phyloP scores from a whole-genome alignment of 2,888 invertebrate species.

The Lepidocyrtoides sp. region DNA sequence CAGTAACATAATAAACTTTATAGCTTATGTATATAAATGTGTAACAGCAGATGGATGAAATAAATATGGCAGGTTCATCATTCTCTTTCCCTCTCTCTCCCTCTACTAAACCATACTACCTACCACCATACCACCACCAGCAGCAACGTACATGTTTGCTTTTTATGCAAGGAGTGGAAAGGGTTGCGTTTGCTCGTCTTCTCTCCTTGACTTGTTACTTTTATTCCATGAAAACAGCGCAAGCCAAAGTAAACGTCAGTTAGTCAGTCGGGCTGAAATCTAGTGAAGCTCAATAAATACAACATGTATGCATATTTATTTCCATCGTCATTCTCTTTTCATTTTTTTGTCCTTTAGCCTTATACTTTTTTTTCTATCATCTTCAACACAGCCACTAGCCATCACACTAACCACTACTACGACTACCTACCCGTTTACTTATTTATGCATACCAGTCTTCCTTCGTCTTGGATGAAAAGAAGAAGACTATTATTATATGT shows the following conservation, averaged over 20 bases:
- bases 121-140: conserved; percentile 6
- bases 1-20: background rate
- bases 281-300: conserved; percentile 54
- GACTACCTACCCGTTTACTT: background rate
- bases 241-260: conserved; percentile 50
- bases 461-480: background rate
- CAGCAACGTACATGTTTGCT: background rate
- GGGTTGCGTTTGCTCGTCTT: conserved; percentile 17
- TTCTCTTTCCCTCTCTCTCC: background rate
- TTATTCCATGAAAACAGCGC: conserved; percentile 37
- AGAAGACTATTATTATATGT: background rate
- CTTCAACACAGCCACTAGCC: no score
- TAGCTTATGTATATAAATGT: background rate
- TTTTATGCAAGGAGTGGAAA: conserved; percentile 1
- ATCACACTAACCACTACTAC: background rate
- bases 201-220: conserved; percentile 4
- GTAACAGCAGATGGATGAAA: conserved; percentile 71
- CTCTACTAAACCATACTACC: no score
- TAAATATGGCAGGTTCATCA: conserved; percentile 58
- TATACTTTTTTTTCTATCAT: background rate
- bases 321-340: background rate
- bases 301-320: background rate
- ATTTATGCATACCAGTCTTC: conserved; percentile 12
- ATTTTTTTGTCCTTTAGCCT: background rate
- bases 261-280: conserved; percentile 28